Evolutionary conservation across 92 coral and sea anemone genomes (phyloP), one percentile per base, ranked within the genome.

Genomic region (Plumapathes pennacea): DNA sequence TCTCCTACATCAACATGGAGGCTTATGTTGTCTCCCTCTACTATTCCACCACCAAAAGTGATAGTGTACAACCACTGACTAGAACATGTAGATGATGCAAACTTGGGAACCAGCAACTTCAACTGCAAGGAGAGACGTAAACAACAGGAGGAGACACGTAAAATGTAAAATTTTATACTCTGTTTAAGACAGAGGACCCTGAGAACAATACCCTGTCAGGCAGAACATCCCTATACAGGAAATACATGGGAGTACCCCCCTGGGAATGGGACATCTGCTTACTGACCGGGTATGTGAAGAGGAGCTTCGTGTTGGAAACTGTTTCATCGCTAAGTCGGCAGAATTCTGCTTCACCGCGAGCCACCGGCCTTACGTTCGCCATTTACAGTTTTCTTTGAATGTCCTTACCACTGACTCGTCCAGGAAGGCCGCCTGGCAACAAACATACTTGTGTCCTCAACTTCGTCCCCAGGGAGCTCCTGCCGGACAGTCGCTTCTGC

Each of bases 21-120:
- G 7, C 57, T 23, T 6, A 80, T 64, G 42, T 69, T 64, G 27
- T 80, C 87, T 8, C 87, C 87, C 48, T 80, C 87, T 0, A 80
- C 87, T 42, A 80, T 59, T 31, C 87, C 87, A 6, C 87, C 87
- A 32, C 87, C 87, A 66, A 54, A 80, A 0, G 87, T 74, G 30
- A 80, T 80, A 17, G 74, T 28, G 40, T 80, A 80, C 27, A 80
- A 58, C 87, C 87, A 80, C 42, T 55, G 65, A 60, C 83, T 64
- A 39, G 53, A 33, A 0, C 77, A 60, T 15, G 57, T 57, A 4
- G 36, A 29, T 1, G 87, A 80, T 14, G 87, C 87, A 44, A 38
- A 61, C 10, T 70, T 46, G n/a, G 87, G 83, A 4, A 80, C 83
- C 41, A 80, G 62, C 30, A 80, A 29, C 50, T 74, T 80, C 26